These are phyloP conservation scores for Rhinoraja longicauda DNA, from an alignment of 2,797 vertebrate genomes.

Conservation along the genomic window DNA sequence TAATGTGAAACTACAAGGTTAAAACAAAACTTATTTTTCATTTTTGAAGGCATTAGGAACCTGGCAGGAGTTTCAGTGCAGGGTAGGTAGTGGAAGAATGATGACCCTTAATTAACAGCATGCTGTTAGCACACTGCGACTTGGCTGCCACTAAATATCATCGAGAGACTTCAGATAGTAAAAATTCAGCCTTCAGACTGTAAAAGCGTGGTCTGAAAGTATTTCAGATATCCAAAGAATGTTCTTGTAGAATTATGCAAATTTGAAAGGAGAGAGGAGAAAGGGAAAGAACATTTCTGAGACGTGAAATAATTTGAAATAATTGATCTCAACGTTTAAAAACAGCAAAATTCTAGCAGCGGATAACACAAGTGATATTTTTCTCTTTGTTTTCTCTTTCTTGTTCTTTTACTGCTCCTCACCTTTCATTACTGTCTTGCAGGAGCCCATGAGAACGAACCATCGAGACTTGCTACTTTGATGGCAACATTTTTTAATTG, in stretches of 20 bases:
- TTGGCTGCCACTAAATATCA: neutral
- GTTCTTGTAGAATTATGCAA: neutral
- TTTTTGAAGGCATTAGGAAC: neutral
- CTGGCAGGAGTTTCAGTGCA: neutral
- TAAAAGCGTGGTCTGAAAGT: neutral
- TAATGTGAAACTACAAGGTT: neutral
- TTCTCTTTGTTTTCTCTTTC: neutral
- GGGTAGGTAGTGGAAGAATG: neutral
- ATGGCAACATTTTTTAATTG: neutral
- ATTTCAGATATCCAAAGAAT: constrained; percentile 22
- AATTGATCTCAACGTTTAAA: neutral
- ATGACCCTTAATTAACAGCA: neutral
- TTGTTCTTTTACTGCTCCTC: neutral
- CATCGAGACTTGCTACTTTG: neutral
- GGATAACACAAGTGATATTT: neutral
- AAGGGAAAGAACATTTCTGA: neutral
- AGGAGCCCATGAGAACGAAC: neutral
- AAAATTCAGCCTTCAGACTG: neutral
- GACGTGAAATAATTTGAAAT: neutral
- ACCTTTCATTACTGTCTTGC: neutral
- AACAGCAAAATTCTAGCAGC: neutral
- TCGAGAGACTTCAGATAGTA: neutral
- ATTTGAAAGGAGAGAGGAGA: neutral
- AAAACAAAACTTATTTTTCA: neutral
- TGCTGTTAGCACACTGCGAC: neutral